Conservation (phyloP, 1,140 invertebrate genomes). For the Aporrectodea caliginosa region DNA sequence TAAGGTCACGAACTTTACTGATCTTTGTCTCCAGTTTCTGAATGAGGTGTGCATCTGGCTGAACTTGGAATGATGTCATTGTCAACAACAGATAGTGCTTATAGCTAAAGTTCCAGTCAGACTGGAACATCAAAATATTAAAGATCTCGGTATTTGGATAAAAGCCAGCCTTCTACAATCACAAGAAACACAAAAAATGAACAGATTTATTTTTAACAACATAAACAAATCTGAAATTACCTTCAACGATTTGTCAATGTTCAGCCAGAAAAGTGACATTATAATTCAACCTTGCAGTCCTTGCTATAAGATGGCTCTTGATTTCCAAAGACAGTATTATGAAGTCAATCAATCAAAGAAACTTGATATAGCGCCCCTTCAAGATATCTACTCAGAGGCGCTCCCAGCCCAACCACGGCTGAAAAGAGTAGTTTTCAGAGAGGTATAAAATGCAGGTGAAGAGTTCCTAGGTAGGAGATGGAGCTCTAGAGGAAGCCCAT, state of each 20-base stretch:
- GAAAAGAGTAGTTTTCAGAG: too few species aligned
- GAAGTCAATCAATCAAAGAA: not conserved
- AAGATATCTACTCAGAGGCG: too few species aligned
- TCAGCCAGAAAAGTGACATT: not conserved
- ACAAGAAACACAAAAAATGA: too few species aligned
- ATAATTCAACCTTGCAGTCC: not conserved
- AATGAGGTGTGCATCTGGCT: not conserved
- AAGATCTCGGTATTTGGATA: not conserved
- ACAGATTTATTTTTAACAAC: not conserved
- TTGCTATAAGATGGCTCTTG: not conserved
- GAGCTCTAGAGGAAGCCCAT: too few species aligned
- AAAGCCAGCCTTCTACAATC: not conserved
- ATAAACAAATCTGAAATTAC: not conserved
- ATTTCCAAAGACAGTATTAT: too few species aligned
- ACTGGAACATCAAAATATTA: not conserved
- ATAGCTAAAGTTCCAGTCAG: not conserved
- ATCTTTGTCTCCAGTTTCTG: not conserved
- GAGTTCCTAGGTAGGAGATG: too few species aligned
- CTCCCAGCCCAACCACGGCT: too few species aligned
- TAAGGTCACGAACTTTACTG: not conserved
- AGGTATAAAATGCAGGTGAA: too few species aligned
- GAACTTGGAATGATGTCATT: not conserved
- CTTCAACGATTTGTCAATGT: not conserved
- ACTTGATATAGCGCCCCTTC: not conserved
- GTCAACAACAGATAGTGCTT: not conserved